Base-by-base conservation (phyloP, 2,797 vertebrate genomes). In the Rhyacichthys aspro region DNA sequence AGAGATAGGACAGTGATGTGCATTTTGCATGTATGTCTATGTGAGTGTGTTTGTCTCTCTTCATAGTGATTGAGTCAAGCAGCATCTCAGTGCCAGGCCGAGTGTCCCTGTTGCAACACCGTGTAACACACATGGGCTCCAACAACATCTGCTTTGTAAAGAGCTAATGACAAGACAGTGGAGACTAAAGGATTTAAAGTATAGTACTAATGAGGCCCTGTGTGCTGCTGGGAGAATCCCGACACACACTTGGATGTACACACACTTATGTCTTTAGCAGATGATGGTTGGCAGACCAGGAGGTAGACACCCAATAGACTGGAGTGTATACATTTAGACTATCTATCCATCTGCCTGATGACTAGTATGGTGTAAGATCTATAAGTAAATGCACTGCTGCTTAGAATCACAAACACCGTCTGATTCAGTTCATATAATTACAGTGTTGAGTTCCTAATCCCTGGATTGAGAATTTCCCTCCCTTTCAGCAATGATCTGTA, bases 401-500 rank as follows among this genome's bases (percentile, higher is more conserved):
- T 73, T 19, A 54, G 59, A 73, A 58, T 77, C 66, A 45, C 54
- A 68, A 52, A 63, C 18, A 48, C 42, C 59, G 62, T 73, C 56
- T 78, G 63, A 56, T 55, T 85, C 77, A 55, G 59, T 67, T 57
- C 55, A 66, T 83, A 86, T 90, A 94, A 91, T 94, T 94, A 91
- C 82, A 90, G 88, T 93, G 86, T 90, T 90, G 83, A 86, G 83
- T 88, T 92, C 70, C 80, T 95, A 94, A 95, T 94, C 91, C 90
- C 76, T 61, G 78, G 85, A 92, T 86, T 93, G 90, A 92, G 47
- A 94, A 81, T 70, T 69, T 55, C 87, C 89, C 55, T 65, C 82
- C 79, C 88, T 92, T 87, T 79, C 90, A 91, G 90, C 87, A 90
- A 81, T 76, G 87, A 88, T 84, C 70, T 34, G 76, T 86, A 91